Conservation (phyloP, 23 tunicate species). For the Botrylloides violaceus region DNA sequence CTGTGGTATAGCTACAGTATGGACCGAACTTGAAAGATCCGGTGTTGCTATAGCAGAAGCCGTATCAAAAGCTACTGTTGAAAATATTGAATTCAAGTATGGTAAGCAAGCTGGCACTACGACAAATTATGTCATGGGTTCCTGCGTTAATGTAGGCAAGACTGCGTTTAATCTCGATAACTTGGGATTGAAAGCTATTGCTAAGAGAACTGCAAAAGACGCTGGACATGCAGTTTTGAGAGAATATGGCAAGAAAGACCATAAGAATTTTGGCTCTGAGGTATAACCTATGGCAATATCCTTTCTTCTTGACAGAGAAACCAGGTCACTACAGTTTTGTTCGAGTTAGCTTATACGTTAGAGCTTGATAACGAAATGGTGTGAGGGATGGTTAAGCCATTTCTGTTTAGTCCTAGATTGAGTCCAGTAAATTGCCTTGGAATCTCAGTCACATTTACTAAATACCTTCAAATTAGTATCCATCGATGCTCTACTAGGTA, state of each 20-base stretch:
- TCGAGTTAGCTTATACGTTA: no score
- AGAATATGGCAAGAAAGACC: slow-evolving; percentile 9
- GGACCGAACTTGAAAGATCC: slow-evolving; percentile 60
- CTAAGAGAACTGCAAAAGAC: slow-evolving; percentile 52
- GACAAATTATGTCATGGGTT: slow-evolving; percentile 47
- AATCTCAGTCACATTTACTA: no score
- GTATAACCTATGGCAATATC: not conserved
- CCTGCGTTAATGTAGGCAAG: slow-evolving; percentile 53
- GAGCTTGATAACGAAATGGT: no score
- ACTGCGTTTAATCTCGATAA: slow-evolving; percentile 63
- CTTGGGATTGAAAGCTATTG: slow-evolving; percentile 74
- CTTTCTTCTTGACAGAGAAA: no score
- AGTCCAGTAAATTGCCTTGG: no score
- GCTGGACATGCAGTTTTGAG: slow-evolving; percentile 50
- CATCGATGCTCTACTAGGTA: no score
- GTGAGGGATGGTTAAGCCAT: no score
- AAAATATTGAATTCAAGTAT: slow-evolving; percentile 61
- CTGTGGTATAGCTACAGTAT: slow-evolving; percentile 45
- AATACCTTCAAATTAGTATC: no score
- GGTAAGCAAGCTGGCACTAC: slow-evolving; percentile 56
- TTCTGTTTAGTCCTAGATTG: no score
- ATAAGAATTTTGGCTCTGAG: not conserved
- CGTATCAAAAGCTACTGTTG: slow-evolving; percentile 55
- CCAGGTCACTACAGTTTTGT: no score
- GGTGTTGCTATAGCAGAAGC: slow-evolving; percentile 58